Percentiles rank a stretch among this genome's conserved stretches.
Evolutionary conservation across 1,140 invertebrate species (phyloP).

Genomic region (Triops longicaudatus): DNA sequence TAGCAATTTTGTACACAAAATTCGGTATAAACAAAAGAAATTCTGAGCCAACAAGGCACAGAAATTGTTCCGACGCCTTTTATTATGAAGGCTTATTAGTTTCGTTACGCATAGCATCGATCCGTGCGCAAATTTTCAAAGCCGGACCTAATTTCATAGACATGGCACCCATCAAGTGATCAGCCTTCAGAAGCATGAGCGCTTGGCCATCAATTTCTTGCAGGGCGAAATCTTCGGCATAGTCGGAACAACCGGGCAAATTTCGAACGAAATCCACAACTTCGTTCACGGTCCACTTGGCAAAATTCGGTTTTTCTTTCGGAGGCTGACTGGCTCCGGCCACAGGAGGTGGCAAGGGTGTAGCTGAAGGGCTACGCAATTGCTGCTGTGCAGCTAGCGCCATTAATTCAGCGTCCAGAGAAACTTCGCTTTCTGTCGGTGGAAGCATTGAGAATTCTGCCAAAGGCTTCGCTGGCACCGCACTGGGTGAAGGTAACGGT

Average conservation of each 20-base stretch:
- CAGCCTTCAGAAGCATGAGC: constrained; percentile 83
- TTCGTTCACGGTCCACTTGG: constrained; percentile 61
- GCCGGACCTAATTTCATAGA: constrained; percentile 91
- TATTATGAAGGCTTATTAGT: constrained; percentile 31
- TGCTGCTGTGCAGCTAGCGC: constrained; percentile 29
- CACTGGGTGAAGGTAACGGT: background rate
- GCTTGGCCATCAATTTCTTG: constrained; percentile 96
- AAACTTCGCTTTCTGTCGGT: constrained; percentile 34
- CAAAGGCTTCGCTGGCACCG: background rate
- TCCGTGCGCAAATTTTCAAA: constrained; percentile 83
- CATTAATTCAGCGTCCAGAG: constrained; percentile 35
- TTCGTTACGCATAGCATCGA: constrained; percentile 63
- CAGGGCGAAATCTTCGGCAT: constrained; percentile 87
- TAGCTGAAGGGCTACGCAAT: constrained; percentile 31
- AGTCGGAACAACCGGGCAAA: constrained; percentile 79
- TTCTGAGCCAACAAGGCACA: background rate
- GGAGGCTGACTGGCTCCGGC: constrained; percentile 33
- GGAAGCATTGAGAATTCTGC: constrained; percentile 22
- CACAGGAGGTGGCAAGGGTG: constrained; percentile 28
- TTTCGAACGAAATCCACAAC: constrained; percentile 74
- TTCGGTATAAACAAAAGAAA: background rate
- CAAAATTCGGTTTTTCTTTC: constrained; percentile 52
- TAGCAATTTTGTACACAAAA: background rate
- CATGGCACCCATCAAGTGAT: constrained; percentile 89
- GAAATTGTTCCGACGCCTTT: no score